Evolutionary conservation across 2,113 vertebrate genomes (phyloP).

Genomic region (Limnothrissa miodon): DNA sequence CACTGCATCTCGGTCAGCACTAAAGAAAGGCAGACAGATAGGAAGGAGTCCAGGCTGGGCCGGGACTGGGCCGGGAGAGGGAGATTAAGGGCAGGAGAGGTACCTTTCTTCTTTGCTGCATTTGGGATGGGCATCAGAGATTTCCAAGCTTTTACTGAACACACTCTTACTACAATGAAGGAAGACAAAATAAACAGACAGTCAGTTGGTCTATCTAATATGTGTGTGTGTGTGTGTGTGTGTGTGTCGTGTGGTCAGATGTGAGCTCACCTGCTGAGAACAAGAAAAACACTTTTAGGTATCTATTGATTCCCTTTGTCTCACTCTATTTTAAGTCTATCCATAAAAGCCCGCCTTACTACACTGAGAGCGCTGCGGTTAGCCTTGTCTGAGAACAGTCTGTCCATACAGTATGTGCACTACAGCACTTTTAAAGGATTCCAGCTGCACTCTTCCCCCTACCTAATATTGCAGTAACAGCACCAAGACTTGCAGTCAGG

Average conservation of each 20-base stretch:
- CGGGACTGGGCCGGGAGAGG: slow-evolving; percentile 61
- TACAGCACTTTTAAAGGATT: background rate
- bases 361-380: background rate
- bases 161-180: slow-evolving; percentile 92
- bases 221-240: slow-evolving; percentile 22
- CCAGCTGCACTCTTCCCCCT: background rate
- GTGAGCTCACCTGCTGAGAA: slow-evolving; percentile 3
- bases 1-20: slow-evolving; percentile 74
- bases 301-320: no score
- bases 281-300: background rate
- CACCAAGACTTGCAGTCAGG: background rate
- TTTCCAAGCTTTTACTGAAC: slow-evolving; percentile 99
- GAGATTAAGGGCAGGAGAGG: slow-evolving; percentile 58
- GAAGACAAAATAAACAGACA: slow-evolving; percentile 83
- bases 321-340: no score
- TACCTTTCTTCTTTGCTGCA: slow-evolving; percentile 98
- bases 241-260: background rate
- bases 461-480: background rate
- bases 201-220: slow-evolving; percentile 50
- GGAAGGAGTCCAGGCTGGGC: slow-evolving; percentile 27
- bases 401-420: background rate
- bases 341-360: background rate
- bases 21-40: slow-evolving; percentile 21
- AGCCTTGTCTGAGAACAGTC: background rate
- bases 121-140: slow-evolving; percentile 91